Percentiles rank a stretch among this genome's conserved stretches.
Evolutionary conservation across 2,113 vertebrate genomes (phyloP).

Genomic region (Polypterus bichir): DNA sequence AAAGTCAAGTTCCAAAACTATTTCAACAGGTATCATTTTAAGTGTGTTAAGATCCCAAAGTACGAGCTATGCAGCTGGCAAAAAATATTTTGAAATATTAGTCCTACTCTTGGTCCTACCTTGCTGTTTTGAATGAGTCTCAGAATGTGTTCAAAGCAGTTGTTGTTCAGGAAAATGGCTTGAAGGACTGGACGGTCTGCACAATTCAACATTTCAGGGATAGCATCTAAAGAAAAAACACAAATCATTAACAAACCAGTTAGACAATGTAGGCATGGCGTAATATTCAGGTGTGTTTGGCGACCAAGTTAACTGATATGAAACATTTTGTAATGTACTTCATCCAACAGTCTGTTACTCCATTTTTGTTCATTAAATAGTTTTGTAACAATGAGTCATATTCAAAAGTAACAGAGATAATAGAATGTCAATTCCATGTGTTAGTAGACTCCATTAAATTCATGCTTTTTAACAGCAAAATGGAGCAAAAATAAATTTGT

Average conservation of each 20-base stretch:
- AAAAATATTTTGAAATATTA: background rate
- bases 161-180: slow-evolving; percentile 90
- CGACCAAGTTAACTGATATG: too few species aligned
- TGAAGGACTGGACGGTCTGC: slow-evolving; percentile 81
- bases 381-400: too few species aligned
- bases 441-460: too few species aligned
- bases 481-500: too few species aligned
- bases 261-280: too few species aligned
- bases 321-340: too few species aligned
- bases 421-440: too few species aligned
- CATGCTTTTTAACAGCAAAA: too few species aligned
- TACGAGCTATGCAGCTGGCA: background rate
- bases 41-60: background rate
- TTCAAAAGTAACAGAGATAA: too few species aligned
- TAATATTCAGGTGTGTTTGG: too few species aligned
- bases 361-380: too few species aligned
- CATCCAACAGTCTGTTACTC: too few species aligned
- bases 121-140: slow-evolving; percentile 95
- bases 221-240: slow-evolving; percentile 49
- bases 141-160: slow-evolving; percentile 94
- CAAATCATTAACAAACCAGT: background rate
- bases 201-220: slow-evolving; percentile 83
- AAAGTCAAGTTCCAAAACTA: slow-evolving; percentile 4
- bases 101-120: slow-evolving; percentile 56
- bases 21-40: background rate